Evolutionary conservation across 2,888 invertebrate genomes (phyloP).

Genomic region (Drosophila koepferae): DNA sequence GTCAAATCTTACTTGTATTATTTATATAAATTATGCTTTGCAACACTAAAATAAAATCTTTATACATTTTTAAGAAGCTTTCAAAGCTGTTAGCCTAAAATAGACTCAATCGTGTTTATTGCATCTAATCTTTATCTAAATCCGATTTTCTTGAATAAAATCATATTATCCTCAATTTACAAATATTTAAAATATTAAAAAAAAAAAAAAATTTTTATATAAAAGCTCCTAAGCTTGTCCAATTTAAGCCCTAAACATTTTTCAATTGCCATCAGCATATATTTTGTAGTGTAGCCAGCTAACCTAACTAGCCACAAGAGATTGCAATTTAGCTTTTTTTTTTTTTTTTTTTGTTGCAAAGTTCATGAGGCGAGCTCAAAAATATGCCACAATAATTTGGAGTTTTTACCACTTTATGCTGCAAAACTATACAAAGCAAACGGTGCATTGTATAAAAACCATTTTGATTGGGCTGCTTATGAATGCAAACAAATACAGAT

Average conservation of each 20-base stretch:
- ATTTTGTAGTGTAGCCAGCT: constrained; percentile 1
- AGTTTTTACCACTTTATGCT: constrained; percentile 47
- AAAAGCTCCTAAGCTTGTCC: background rate
- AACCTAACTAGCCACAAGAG: constrained; percentile 28
- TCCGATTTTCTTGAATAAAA: no score
- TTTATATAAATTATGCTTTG: no score
- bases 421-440: constrained; percentile 22
- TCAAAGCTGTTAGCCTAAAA: background rate
- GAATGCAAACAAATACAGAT: constrained; percentile 10
- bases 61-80: background rate
- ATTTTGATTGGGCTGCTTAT: constrained; percentile 45
- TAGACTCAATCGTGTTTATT: no score
- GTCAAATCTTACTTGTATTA: no score
- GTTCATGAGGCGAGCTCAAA: constrained; percentile 20
- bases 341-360: constrained; percentile 16
- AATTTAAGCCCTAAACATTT: background rate
- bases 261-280: constrained; percentile 2
- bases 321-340: constrained; percentile 7
- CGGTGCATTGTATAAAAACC: constrained; percentile 30
- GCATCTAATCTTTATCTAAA: no score
- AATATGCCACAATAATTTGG: constrained; percentile 39
- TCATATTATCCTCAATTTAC: no score
- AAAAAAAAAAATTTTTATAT: background rate
- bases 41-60: no score
- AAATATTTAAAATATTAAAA: no score